phyloP scores from a whole-genome alignment of 1,140 invertebrate genomes.

The Trichoplusia ni region DNA sequence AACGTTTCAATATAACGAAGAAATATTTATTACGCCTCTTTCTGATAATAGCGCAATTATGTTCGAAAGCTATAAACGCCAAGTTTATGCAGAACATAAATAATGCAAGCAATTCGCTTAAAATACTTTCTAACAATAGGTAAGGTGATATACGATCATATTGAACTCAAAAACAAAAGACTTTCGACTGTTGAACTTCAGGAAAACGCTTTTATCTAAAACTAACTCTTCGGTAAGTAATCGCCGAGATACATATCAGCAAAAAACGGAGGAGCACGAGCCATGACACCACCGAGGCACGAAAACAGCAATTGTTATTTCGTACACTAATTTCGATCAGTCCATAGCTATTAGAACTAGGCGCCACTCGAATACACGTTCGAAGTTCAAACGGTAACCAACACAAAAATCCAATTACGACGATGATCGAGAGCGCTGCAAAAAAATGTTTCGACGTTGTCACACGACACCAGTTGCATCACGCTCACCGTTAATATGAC shows the following conservation, averaged over 20 bases:
- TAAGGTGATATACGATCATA: constrained; percentile 43
- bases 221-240: constrained; percentile 39
- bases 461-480: constrained; percentile 42
- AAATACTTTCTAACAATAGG: constrained; percentile 64
- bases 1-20: background rate
- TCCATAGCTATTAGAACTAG: constrained; percentile 11
- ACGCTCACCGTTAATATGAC: constrained; percentile 44
- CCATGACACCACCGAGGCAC: constrained; percentile 46
- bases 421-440: constrained; percentile 30
- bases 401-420: constrained; percentile 37
- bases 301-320: constrained; percentile 32
- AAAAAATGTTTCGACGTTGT: constrained; percentile 33
- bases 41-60: constrained; percentile 32
- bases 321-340: constrained; percentile 17
- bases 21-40: constrained; percentile 25
- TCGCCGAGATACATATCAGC: constrained; percentile 15
- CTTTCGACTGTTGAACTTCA: constrained; percentile 42
- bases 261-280: constrained; percentile 38
- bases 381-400: constrained; percentile 28
- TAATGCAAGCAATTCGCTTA: constrained; percentile 33
- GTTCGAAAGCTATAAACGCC: constrained; percentile 23
- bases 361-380: constrained; percentile 33
- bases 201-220: constrained; percentile 47
- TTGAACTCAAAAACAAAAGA: constrained; percentile 48
- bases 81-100: constrained; percentile 32